Evolutionary conservation across 2,888 invertebrate genomes (phyloP).

Genomic region (Acleris emargana): DNA sequence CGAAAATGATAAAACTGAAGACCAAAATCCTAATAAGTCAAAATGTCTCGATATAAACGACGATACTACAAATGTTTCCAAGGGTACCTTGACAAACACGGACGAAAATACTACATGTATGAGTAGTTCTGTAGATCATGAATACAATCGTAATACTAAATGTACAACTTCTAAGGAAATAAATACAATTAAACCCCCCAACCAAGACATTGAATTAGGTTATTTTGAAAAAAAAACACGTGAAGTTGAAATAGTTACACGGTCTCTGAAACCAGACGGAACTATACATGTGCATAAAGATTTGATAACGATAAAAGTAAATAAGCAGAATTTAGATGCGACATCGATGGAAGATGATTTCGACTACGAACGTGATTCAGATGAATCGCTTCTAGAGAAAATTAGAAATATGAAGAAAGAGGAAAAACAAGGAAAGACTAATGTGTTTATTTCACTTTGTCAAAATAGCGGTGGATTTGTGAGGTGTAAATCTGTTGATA

Average conservation of each 20-base stretch:
- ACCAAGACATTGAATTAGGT: slow-evolving; percentile 38
- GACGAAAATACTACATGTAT: too few species aligned
- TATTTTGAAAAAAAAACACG: slow-evolving; percentile 51
- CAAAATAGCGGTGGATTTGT: neutral
- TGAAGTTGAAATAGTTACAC: slow-evolving; percentile 53
- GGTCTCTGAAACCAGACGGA: slow-evolving; percentile 51
- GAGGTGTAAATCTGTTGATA: slow-evolving; percentile 1
- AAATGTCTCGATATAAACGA: too few species aligned
- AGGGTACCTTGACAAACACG: too few species aligned
- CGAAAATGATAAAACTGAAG: too few species aligned
- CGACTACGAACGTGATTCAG: slow-evolving; percentile 3
- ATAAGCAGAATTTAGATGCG: slow-evolving; percentile 48
- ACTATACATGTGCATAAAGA: slow-evolving; percentile 53
- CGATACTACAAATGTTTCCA: too few species aligned
- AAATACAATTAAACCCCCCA: neutral
- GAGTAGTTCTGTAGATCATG: too few species aligned
- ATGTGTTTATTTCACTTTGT: neutral
- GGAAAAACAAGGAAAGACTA: neutral
- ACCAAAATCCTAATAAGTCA: too few species aligned
- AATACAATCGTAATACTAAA: too few species aligned
- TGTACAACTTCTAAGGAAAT: too few species aligned
- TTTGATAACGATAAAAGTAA: slow-evolving; percentile 46
- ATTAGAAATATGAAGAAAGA: neutral
- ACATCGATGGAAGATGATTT: slow-evolving; percentile 35
- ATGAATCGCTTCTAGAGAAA: neutral